Evolutionary conservation across 1,140 invertebrate species (phyloP).

Genomic region (Drosophila repleta): DNA sequence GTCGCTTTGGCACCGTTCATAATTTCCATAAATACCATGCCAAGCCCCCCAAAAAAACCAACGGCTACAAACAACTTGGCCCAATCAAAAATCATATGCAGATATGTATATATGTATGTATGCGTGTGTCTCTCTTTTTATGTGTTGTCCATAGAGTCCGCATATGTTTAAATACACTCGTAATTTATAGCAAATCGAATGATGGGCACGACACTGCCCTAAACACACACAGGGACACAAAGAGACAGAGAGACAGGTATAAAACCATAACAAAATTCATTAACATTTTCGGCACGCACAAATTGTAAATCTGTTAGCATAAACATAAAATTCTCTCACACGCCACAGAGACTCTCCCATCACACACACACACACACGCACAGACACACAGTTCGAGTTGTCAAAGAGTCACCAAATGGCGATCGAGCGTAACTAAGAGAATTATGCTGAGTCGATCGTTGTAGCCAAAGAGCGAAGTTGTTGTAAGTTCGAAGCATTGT

Average conservation of each 20-base stretch:
- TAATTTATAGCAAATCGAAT: slow-evolving; percentile 68
- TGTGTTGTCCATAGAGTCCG: slow-evolving; percentile 11
- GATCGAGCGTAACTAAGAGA: slow-evolving; percentile 18
- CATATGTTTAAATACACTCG: slow-evolving; percentile 51
- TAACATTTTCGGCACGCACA: slow-evolving; percentile 81
- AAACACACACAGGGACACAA: slow-evolving; percentile 13
- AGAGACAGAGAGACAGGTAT: slow-evolving; percentile 15
- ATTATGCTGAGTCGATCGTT: background rate
- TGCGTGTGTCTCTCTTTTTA: slow-evolving; percentile 12
- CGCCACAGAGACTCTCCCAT: slow-evolving; percentile 7
- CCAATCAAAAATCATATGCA: slow-evolving; percentile 38
- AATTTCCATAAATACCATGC: slow-evolving; percentile 59
- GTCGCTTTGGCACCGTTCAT: slow-evolving; percentile 64
- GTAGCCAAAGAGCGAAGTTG: slow-evolving; percentile 4
- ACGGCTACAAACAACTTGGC: slow-evolving; percentile 1
- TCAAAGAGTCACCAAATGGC: slow-evolving; percentile 38
- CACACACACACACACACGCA: slow-evolving; percentile 9
- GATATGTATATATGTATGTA: background rate
- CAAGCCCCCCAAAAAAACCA: background rate
- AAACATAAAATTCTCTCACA: slow-evolving; percentile 61
- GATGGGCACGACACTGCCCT: slow-evolving; percentile 37
- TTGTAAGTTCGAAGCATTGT: background rate
- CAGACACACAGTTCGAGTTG: background rate
- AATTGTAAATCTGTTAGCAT: slow-evolving; percentile 81
- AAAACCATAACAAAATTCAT: slow-evolving; percentile 74